A percentile compares a stretch with the other conserved stretches of the same genome.
phyloP scores from a whole-genome alignment of 2,888 invertebrate species.

The Baronia brevicornis region DNA sequence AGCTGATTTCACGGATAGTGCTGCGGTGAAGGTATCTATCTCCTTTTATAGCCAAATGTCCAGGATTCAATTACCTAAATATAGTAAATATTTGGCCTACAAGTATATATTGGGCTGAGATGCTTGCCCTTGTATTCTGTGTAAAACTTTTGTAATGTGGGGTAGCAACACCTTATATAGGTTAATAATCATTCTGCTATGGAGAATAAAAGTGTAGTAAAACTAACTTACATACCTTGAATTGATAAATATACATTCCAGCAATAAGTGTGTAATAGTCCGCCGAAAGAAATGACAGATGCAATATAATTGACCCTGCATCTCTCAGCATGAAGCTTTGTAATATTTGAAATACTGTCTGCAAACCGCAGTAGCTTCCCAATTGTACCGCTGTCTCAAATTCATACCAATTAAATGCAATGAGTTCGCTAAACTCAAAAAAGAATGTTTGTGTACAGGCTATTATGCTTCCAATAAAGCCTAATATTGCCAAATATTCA shows the following conservation, averaged over 20 bases:
- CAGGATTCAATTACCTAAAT: too few species aligned
- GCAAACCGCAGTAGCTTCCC: slow-evolving; percentile 79
- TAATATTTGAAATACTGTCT: slow-evolving; percentile 84
- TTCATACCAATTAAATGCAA: slow-evolving; percentile 82
- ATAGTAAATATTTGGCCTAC: too few species aligned
- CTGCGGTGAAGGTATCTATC: too few species aligned
- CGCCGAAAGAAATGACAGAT: slow-evolving; percentile 86
- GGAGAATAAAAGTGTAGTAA: background rate
- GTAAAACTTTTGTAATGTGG: too few species aligned
- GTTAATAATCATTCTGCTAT: too few species aligned
- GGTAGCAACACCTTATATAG: too few species aligned
- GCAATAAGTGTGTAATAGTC: slow-evolving; percentile 90
- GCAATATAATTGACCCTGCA: slow-evolving; percentile 88
- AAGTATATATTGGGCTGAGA: too few species aligned
- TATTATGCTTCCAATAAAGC: slow-evolving; percentile 85
- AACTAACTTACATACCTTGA: slow-evolving; percentile 75
- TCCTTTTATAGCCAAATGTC: too few species aligned
- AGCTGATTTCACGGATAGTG: too few species aligned
- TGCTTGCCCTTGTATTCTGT: too few species aligned
- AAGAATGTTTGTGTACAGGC: slow-evolving; percentile 87
- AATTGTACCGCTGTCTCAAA: slow-evolving; percentile 77
- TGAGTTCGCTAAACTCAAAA: slow-evolving; percentile 81
- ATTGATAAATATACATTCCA: slow-evolving; percentile 87
- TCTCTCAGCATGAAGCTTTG: slow-evolving; percentile 84
- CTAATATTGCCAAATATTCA: slow-evolving; percentile 88